Evolutionary conservation across 2,797 vertebrate species (phyloP).

Genomic region (Artibeus lituratus): DNA sequence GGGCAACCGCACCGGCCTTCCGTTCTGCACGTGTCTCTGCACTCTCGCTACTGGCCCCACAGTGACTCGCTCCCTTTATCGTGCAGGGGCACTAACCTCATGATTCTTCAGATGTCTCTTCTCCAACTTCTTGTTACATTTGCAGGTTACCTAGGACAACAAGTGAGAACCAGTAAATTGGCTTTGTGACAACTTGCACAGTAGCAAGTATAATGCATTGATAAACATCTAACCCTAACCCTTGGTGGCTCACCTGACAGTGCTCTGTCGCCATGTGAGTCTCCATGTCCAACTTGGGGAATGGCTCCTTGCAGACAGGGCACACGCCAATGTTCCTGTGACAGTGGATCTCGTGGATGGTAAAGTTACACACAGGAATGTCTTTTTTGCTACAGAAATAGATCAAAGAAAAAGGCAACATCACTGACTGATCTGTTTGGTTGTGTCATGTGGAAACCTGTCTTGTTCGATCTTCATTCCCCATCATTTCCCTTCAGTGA

Average conservation of each 20-base stretch:
- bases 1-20: background rate
- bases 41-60: background rate
- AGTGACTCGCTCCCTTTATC: background rate
- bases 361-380: conserved; percentile 94
- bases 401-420: conserved; percentile 31
- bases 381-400: conserved; percentile 89
- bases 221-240: background rate
- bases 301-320: conserved; percentile 89
- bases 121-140: conserved; percentile 93
- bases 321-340: conserved; percentile 93
- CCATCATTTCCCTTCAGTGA: background rate
- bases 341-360: conserved; percentile 97
- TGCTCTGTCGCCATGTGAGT: conserved; percentile 92
- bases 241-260: conserved; percentile 83
- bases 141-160: conserved; percentile 90
- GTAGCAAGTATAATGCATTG: background rate
- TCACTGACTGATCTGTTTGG: background rate
- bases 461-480: background rate
- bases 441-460: background rate
- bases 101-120: conserved; percentile 88
- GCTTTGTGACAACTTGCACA: background rate
- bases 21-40: background rate
- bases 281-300: conserved; percentile 90
- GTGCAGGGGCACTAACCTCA: conserved; percentile 84
- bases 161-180: conserved; percentile 30